These are phyloP conservation scores for Liolophura sinensis DNA, from an alignment of 1,140 invertebrate species.

Conservation along the genomic window DNA sequence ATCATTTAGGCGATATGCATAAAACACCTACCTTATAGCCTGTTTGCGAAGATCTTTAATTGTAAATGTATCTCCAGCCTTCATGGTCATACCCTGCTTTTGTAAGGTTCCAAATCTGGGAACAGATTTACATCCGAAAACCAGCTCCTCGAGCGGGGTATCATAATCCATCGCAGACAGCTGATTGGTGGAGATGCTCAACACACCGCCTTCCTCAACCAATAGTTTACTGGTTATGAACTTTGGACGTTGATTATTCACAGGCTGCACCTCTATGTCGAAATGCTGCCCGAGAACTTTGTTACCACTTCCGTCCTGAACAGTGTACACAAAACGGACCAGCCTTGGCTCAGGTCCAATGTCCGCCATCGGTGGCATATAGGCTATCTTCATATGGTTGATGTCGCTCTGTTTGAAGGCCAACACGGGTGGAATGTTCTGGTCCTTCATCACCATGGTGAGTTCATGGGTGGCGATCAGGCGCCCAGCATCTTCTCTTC, in stretches of 20 bases:
- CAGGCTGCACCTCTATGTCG: conserved; percentile 54
- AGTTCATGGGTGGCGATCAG: conserved; percentile 53
- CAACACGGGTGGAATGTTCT: conserved; percentile 25
- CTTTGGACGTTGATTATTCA: conserved; percentile 55
- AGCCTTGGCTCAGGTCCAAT: conserved; percentile 56
- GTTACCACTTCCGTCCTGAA: conserved; percentile 56
- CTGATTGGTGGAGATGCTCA: conserved; percentile 46
- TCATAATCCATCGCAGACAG: conserved; percentile 56
- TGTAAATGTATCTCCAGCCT: conserved; percentile 46
- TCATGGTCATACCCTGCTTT: conserved; percentile 44
- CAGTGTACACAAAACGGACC: conserved; percentile 56
- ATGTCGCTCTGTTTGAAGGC: conserved; percentile 58
- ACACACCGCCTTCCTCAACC: conserved; percentile 55
- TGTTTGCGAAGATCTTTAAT: conserved; percentile 49
- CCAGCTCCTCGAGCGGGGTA: conserved; percentile 47
- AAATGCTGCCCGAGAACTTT: conserved; percentile 56
- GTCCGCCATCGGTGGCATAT: conserved; percentile 57
- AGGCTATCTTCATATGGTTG: conserved; percentile 57
- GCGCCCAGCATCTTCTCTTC: conserved; percentile 51
- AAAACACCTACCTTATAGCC: conserved; percentile 40
- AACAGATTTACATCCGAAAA: conserved; percentile 49
- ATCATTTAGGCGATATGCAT: not conserved
- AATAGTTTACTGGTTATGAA: conserved; percentile 51
- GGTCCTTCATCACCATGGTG: conserved; percentile 44
- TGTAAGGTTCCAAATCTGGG: conserved; percentile 55